Base-by-base conservation (phyloP, 1,140 invertebrate species). In the Drosophila parvula region DNA sequence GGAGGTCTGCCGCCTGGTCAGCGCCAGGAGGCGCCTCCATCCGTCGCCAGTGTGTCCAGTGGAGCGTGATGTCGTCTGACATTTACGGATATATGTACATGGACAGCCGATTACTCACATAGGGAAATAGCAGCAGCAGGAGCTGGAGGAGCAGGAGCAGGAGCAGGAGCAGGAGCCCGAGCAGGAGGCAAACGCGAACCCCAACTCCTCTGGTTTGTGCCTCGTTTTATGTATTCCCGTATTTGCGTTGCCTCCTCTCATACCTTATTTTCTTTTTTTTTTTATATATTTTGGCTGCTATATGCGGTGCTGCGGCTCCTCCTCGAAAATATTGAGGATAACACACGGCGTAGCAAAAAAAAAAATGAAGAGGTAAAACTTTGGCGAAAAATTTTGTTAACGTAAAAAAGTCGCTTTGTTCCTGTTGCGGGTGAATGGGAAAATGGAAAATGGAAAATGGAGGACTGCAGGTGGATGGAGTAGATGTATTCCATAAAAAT, bases 51-150 rank as follows among this genome's bases (percentile, higher is more conserved):
- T 51, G 71, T 79, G 88, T 79, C 73, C 69, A 90, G 70, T 90
- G 89, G 81, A 90, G 89, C 89, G 89, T 91, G 89, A 85, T 90
- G 89, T 89, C 89, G 89, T 90, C 89, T 91, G 89, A 90, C 88
- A 90, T 90, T 83, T 79, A 90, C 68, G 83, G 75, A 88, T 88
- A 88, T 81, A 65, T 79, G 61, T 74, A 63, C 58, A 61, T 63
- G 50, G 69, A 74, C 77, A 79, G 68, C 57, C 67, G 60, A 58
- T 55, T 61, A 64, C 61, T 79, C 74, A 74, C 68, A 78, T 53
- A 56, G 74, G 78, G 40, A 34, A 41, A 38, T 55, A 34, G 51
- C 51, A 55, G 34, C 12, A 38, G 32, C 3, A 16, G 12, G 5
- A 8, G 16, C 18, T n/a, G n/a, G n/a, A 45, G 8, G 41, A 43